These are phyloP conservation scores for Drosophila kohkoa DNA, from an alignment of 1,140 invertebrate genomes.

Conservation along the genomic window DNA sequence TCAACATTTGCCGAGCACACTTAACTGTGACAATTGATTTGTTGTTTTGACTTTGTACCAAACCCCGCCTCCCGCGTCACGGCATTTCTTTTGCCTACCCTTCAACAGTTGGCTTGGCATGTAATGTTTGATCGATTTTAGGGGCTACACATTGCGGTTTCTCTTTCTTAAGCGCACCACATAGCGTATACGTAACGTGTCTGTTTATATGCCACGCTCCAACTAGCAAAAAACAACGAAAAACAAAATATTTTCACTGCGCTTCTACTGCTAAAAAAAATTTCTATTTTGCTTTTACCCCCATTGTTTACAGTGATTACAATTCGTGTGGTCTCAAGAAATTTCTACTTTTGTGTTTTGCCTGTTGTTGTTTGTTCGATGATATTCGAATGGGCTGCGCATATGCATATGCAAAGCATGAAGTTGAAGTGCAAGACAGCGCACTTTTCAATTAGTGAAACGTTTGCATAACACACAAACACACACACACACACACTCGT, in stretches of 20 bases:
- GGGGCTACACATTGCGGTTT: conserved; percentile 20
- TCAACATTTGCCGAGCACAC: conserved; percentile 34
- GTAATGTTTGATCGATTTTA: conserved; percentile 76
- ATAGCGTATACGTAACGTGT: conserved; percentile 63
- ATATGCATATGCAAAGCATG: conserved; percentile 32
- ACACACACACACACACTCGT: conserved; percentile 5
- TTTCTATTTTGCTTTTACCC: conserved; percentile 32
- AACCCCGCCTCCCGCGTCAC: background rate
- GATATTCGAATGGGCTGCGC: conserved; percentile 47
- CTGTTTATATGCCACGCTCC: conserved; percentile 40
- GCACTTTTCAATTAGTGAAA: conserved; percentile 59
- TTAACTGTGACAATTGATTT: conserved; percentile 61
- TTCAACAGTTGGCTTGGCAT: conserved; percentile 19
- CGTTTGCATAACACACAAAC: conserved; percentile 66
- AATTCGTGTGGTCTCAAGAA: conserved; percentile 47
- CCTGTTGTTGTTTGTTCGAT: conserved; percentile 65
- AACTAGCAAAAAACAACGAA: conserved; percentile 30
- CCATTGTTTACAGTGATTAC: conserved; percentile 35
- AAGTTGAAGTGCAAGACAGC: conserved; percentile 51
- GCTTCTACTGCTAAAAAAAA: conserved; percentile 44
- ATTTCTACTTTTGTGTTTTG: conserved; percentile 45
- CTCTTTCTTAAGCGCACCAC: conserved; percentile 26
- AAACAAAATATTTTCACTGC: conserved; percentile 39
- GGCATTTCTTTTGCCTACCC: conserved; percentile 17
- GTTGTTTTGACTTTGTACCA: conserved; percentile 35